A percentile compares a stretch with the other conserved stretches of the same genome.
Conservation (phyloP, 2,113 vertebrate genomes). For the Nerophis ophidion region DNA sequence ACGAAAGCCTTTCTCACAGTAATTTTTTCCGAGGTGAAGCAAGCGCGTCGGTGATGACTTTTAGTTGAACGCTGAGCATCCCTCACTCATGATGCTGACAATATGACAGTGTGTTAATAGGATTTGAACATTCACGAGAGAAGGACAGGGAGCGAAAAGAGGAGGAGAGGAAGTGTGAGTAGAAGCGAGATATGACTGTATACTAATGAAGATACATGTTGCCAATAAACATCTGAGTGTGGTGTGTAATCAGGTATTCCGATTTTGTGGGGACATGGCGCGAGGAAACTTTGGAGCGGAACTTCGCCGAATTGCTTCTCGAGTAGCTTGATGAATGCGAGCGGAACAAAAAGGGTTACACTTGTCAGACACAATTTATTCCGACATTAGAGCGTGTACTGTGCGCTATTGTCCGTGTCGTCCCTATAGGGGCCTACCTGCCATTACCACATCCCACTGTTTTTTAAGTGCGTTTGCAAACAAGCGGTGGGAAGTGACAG, state of each 20-base stretch:
- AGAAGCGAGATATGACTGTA: conserved; percentile 43
- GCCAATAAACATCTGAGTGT: conserved; percentile 35
- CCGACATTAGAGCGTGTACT: conserved; percentile 40
- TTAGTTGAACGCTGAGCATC: conserved; percentile 39
- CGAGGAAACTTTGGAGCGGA: conserved; percentile 10
- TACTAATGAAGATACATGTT: conserved; percentile 64
- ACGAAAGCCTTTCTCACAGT: conserved; percentile 22
- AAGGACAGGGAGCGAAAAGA: conserved; percentile 2
- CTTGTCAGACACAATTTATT: conserved; percentile 53
- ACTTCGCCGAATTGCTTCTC: conserved; percentile 49
- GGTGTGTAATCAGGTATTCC: background rate
- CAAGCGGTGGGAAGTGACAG: too few species aligned
- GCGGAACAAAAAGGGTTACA: conserved; percentile 41
- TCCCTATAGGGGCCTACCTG: conserved; percentile 31
- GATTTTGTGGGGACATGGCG: background rate
- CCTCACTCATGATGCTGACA: conserved; percentile 40
- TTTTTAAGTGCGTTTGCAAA: conserved; percentile 22
- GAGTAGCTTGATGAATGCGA: conserved; percentile 48
- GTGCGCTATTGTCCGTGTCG: conserved; percentile 43
- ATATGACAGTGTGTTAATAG: conserved; percentile 52
- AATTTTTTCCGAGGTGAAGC: conserved; percentile 36
- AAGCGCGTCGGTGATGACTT: conserved; percentile 34
- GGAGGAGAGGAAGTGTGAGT: conserved; percentile 43
- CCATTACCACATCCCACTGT: conserved; percentile 29
- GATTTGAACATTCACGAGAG: conserved; percentile 43